Evolutionary conservation across 2,113 vertebrate species (phyloP), one percentile per base, ranked within the genome.

Genomic region (Upupa epops): DNA sequence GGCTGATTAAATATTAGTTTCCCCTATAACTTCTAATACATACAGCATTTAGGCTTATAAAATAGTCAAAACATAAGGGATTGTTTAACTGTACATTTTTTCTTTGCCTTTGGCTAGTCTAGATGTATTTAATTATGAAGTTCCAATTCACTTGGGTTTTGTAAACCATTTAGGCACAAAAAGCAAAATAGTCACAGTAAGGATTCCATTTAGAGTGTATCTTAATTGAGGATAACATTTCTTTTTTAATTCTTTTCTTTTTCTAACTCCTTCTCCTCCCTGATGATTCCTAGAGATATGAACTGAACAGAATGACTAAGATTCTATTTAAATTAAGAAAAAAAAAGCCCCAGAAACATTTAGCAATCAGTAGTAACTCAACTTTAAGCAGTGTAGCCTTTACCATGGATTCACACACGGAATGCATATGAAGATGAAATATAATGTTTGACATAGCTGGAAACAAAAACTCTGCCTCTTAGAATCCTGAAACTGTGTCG

Each of bases 101-200:
- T 40, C 16, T 51, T 92, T 96, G 93, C 91, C 74, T 89, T 85
- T 92, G 61, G 96, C 78, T 94, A 88, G n/a, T 88, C 36, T 89
- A 87, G 40, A 85, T 90, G 37, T 91, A 81, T 82, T 95, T 95
- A 92, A 94, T 92, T 91, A 77, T 86, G 54, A 70, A 29, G 26
- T 87, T 93, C 92, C 60, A 86, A 77, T 81, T 96, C 92, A 82
- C 63, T 87, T 78, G 91, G 81, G 88, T 68, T 93, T 94, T 94
- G 88, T 95, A 94, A 94, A 93, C 32, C 54, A 24, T 90, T 96
- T 66, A 94, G 63, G 17, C 81, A 75, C 45, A 73, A 78, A 90
- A 93, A 85, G 32, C 71, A 78, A 55, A 90, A 78, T 19, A 92
- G 61, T 93, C 46, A 84, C 48, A 58, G 36, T 40, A 90, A 90